Conservation (phyloP, 2,797 vertebrate species). For the Leptodactylus fallax region DNA sequence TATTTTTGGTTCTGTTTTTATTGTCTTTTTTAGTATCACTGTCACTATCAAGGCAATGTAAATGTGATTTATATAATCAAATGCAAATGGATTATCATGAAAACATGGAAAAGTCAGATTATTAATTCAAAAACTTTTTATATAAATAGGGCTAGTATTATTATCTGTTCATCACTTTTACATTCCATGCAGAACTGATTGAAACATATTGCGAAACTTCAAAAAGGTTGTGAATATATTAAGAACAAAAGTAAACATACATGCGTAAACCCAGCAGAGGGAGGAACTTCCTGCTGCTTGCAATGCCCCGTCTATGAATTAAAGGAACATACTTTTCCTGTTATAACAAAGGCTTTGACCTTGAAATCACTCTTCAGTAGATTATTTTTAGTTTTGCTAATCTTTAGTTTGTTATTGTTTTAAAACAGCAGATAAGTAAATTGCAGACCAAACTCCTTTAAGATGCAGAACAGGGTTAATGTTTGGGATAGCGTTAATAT, state of each 20-base stretch:
- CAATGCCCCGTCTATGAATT: neutral
- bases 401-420: slow-evolving; percentile 17
- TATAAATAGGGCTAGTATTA: neutral
- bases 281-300: neutral
- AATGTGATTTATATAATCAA: neutral
- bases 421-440: neutral
- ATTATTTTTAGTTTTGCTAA: slow-evolving; percentile 15
- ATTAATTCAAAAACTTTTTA: neutral
- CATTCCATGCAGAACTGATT: neutral
- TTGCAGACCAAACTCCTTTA: neutral
- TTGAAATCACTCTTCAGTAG: slow-evolving; percentile 5
- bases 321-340: slow-evolving; percentile 47
- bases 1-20: no score
- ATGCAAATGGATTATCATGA: neutral
- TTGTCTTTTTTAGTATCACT: neutral
- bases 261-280: neutral
- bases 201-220: neutral
- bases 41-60: neutral
- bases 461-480: neutral
- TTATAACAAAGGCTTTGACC: slow-evolving; percentile 44
- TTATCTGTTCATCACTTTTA: neutral
- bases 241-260: slow-evolving; percentile 4
- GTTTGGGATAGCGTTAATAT: neutral
- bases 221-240: neutral
- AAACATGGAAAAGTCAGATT: neutral